phyloP scores from a whole-genome alignment of 2,888 invertebrate genomes.

The Abrostola triplasia region DNA sequence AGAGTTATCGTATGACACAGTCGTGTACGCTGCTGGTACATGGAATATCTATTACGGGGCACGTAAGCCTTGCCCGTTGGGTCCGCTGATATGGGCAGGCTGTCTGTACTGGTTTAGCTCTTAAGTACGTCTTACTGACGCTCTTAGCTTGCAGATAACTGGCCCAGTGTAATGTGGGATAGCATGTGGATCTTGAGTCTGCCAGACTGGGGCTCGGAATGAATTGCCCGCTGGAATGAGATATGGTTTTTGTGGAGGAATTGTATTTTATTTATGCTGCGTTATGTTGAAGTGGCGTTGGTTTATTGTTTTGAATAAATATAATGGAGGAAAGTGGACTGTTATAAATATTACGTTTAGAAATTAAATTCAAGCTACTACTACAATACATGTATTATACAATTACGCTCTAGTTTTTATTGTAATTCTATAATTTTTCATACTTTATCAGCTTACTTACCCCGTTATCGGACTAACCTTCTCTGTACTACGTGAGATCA shows the following conservation, averaged over 20 bases:
- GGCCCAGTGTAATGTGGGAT: constrained; percentile 34
- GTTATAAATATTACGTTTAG: too few species aligned
- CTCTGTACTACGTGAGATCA: too few species aligned
- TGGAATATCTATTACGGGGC: constrained; percentile 58
- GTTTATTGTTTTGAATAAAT: too few species aligned
- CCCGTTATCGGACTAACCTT: too few species aligned
- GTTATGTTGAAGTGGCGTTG: too few species aligned
- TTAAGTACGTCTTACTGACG: constrained; percentile 72
- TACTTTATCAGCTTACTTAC: too few species aligned
- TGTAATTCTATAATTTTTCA: too few species aligned
- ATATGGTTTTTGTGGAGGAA: constrained; percentile 11
- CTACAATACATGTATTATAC: too few species aligned
- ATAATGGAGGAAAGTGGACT: too few species aligned
- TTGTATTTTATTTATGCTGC: too few species aligned
- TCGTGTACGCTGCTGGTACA: constrained; percentile 43
- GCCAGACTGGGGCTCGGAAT: constrained; percentile 17
- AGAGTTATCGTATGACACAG: constrained; percentile 60
- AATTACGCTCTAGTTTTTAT: too few species aligned
- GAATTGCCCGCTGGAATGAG: constrained; percentile 13
- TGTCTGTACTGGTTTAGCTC: constrained; percentile 66
- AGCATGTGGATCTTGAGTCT: constrained; percentile 37
- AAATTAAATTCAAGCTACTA: too few species aligned
- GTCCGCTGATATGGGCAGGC: constrained; percentile 64
- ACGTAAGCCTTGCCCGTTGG: constrained; percentile 58
- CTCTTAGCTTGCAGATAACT: constrained; percentile 57